phyloP scores from a whole-genome alignment of 2,113 vertebrate species.

The Piaya cayana region DNA sequence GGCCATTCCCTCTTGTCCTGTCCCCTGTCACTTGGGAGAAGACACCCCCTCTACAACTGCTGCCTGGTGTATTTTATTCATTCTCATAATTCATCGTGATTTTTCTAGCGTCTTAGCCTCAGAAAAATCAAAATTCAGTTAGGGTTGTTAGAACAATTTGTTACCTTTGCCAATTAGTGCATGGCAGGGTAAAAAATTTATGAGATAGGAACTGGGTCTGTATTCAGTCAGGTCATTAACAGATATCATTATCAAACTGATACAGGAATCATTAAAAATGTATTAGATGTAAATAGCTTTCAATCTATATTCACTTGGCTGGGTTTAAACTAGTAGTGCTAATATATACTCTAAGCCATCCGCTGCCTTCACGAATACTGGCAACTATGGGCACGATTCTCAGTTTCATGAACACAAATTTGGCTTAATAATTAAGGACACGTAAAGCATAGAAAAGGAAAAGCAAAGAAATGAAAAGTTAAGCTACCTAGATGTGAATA shows the following conservation, averaged over 20 bases:
- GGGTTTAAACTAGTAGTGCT: conserved; percentile 27
- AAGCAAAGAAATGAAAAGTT: background rate
- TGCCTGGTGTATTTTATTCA: background rate
- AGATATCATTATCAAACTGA: conserved; percentile 58
- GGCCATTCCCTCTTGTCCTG: too few species aligned
- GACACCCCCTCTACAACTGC: background rate
- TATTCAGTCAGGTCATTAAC: conserved; percentile 55
- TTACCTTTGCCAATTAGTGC: conserved; percentile 21
- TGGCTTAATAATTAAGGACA: background rate
- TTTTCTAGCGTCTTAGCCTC: background rate
- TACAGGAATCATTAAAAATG: conserved; percentile 61
- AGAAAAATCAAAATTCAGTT: background rate
- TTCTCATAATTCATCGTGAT: background rate
- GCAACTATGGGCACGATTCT: background rate
- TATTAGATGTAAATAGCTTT: conserved; percentile 58
- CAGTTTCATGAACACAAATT: background rate
- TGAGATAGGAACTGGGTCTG: conserved; percentile 19
- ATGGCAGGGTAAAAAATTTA: conserved; percentile 20
- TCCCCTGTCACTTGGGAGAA: too few species aligned
- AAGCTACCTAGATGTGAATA: background rate
- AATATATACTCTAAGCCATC: conserved; percentile 20
- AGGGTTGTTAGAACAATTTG: background rate
- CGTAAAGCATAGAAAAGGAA: background rate
- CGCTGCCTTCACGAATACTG: background rate
- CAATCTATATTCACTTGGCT: conserved; percentile 38